Percentiles rank a stretch among this genome's conserved stretches.
Evolutionary conservation across 1,140 invertebrate species (phyloP).

Genomic region (Oryzaephilus surinamensis): DNA sequence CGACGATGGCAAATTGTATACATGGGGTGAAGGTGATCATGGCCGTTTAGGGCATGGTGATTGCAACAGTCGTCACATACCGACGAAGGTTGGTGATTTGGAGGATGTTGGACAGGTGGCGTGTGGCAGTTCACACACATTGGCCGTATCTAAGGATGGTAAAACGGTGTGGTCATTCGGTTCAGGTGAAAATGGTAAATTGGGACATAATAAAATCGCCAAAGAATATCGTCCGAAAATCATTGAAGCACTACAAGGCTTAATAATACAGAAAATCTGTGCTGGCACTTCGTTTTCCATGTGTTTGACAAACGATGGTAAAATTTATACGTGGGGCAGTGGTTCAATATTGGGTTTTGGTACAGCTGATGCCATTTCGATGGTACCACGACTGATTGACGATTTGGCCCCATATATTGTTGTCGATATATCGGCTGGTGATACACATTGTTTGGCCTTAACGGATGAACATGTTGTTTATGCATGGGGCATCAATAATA

Average conservation of each 20-base stretch:
- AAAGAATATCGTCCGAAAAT: conserved; percentile 50
- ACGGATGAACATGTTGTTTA: conserved; percentile 42
- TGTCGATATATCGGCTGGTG: conserved; percentile 44
- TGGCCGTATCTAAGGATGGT: conserved; percentile 51
- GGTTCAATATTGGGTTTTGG: conserved; percentile 49
- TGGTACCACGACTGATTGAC: conserved; percentile 40
- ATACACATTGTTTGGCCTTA: conserved; percentile 50
- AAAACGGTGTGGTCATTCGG: conserved; percentile 58
- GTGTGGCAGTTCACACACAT: conserved; percentile 53
- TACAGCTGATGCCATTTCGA: conserved; percentile 43
- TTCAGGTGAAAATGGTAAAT: conserved; percentile 48
- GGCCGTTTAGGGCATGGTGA: conserved; percentile 50
- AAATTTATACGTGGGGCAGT: conserved; percentile 52
- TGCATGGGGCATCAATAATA: conserved; percentile 60
- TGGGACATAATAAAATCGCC: conserved; percentile 50
- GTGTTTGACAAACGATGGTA: conserved; percentile 47
- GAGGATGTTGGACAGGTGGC: conserved; percentile 48
- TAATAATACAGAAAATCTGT: conserved; percentile 48
- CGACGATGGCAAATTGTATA: conserved; percentile 44
- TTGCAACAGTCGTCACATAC: conserved; percentile 41
- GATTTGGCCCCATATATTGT: conserved; percentile 34
- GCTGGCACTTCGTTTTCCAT: conserved; percentile 49
- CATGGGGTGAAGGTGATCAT: conserved; percentile 55
- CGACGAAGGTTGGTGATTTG: conserved; percentile 47
- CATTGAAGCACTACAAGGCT: conserved; percentile 50